phyloP scores from a whole-genome alignment of 1,140 invertebrate species.

The Bombyx mandarina region DNA sequence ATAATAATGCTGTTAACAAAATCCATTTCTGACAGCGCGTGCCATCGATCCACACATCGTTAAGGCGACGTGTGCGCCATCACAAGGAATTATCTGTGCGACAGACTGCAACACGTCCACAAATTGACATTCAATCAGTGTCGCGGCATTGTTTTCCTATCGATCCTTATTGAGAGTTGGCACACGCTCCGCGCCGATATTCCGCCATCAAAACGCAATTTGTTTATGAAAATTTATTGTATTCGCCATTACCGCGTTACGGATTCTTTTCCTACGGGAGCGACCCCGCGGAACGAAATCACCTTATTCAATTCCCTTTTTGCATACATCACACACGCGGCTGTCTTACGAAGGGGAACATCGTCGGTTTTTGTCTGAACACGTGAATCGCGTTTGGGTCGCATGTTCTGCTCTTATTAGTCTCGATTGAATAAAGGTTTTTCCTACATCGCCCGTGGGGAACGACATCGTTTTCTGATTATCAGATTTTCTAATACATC shows the following conservation, averaged over 20 bases:
- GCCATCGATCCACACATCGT: constrained; percentile 27
- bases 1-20: no score
- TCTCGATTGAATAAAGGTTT: constrained; percentile 54
- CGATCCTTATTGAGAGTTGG: constrained; percentile 64
- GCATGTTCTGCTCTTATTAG: constrained; percentile 63
- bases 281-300: constrained; percentile 64
- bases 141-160: constrained; percentile 66
- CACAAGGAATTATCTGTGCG: constrained; percentile 40
- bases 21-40: background rate
- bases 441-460: constrained; percentile 29
- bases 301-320: constrained; percentile 71
- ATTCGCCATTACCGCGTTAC: constrained; percentile 60
- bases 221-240: constrained; percentile 72
- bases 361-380: constrained; percentile 58
- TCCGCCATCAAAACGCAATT: constrained; percentile 69
- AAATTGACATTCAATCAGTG: constrained; percentile 70
- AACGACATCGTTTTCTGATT: no score
- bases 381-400: constrained; percentile 65
- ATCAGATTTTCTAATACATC: no score
- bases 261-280: constrained; percentile 67
- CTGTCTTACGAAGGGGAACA: constrained; percentile 46
- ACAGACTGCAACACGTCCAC: constrained; percentile 22
- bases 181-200: constrained; percentile 57
- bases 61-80: constrained; percentile 52
- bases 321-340: constrained; percentile 64